These are phyloP conservation scores for Caenorhabditis latens DNA, from an alignment of 1,140 invertebrate genomes.

Conservation along the genomic window DNA sequence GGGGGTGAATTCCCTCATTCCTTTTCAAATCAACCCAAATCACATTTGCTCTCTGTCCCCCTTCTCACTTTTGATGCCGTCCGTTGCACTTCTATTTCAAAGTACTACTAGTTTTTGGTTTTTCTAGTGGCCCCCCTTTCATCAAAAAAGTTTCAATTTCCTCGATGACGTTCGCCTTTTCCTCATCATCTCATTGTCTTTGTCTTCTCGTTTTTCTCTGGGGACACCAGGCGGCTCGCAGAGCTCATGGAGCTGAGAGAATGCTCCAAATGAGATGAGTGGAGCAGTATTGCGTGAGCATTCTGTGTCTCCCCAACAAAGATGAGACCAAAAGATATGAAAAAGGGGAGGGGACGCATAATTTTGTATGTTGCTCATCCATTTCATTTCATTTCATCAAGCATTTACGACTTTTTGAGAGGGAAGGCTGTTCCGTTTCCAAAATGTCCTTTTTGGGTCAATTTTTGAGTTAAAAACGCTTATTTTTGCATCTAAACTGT, in stretches of 20 bases:
- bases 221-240: no score
- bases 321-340: constrained; percentile 40
- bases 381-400: neutral
- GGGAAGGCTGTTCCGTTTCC: neutral
- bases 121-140: neutral
- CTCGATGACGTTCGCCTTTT: neutral
- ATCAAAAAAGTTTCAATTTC: constrained; percentile 25
- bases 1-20: neutral
- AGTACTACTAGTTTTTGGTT: neutral
- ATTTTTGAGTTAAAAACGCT: no score
- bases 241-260: neutral
- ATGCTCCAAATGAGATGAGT: constrained; percentile 37
- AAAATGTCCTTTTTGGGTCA: no score
- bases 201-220: neutral
- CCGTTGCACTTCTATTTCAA: constrained; percentile 1
- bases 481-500: no score
- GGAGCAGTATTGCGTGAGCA: constrained; percentile 35
- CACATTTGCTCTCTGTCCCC: neutral
- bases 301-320: no score
- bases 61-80: neutral
- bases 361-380: neutral
- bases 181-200: constrained; percentile 4
- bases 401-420: constrained; percentile 20
- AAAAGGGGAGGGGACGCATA: neutral
- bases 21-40: constrained; percentile 11